A percentile compares a stretch with the other conserved stretches of the same genome.
Conservation (phyloP, 2,113 vertebrate species). For the Mesocricetus auratus region DNA sequence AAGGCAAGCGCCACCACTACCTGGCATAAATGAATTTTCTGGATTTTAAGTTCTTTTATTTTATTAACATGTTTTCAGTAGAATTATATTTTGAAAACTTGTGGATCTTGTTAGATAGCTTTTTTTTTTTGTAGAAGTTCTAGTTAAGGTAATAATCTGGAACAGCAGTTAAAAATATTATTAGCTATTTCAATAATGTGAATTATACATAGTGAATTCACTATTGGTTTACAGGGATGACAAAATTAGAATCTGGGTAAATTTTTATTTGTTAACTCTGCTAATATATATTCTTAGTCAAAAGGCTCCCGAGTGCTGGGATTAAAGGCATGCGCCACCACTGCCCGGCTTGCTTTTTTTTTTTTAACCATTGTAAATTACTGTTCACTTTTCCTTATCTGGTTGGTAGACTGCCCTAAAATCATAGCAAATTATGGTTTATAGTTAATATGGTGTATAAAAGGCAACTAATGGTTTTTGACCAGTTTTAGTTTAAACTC, state of each 20-base stretch:
- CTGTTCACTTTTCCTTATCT: background rate
- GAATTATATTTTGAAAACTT: background rate
- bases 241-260: slow-evolving; percentile 33
- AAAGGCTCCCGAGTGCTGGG: too few relatives aligned
- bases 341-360: too few relatives aligned
- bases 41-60: background rate
- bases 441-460: slow-evolving; percentile 38
- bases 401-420: slow-evolving; percentile 13
- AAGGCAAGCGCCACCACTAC: background rate
- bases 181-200: background rate
- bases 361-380: slow-evolving; percentile 44
- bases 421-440: slow-evolving; percentile 38
- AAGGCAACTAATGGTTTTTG: slow-evolving; percentile 6
- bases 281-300: background rate
- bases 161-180: background rate
- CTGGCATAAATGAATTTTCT: background rate
- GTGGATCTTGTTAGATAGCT: background rate
- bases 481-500: slow-evolving; percentile 45
- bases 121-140: background rate
- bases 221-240: background rate
- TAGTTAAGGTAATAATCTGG: background rate
- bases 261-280: slow-evolving; percentile 43
- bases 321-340: too few relatives aligned
- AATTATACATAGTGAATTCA: slow-evolving; percentile 30
- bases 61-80: background rate